A percentile compares a stretch with the other conserved stretches of the same genome.
Conservation (phyloP, 1,140 invertebrate species). For the Gryon sp. region DNA sequence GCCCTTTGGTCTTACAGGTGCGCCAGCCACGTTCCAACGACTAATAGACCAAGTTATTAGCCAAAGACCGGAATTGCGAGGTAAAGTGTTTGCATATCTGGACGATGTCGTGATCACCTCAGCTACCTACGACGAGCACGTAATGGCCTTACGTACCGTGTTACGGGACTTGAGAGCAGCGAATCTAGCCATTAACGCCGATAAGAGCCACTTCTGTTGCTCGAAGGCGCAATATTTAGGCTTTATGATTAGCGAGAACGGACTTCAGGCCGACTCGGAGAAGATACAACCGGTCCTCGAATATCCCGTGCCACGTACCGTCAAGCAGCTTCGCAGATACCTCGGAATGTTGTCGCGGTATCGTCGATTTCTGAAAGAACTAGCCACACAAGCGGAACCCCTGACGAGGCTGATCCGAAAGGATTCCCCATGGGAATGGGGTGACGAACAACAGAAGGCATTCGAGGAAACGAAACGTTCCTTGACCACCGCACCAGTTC, state of each 20-base stretch:
- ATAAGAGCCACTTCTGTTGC: background rate
- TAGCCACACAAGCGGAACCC: too few relatives aligned
- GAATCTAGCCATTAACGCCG: background rate
- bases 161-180: background rate
- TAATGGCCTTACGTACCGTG: background rate
- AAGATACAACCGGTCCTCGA: background rate
- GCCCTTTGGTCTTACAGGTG: constrained; percentile 75
- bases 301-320: background rate
- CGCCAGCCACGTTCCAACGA: constrained; percentile 70
- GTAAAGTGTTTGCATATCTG: background rate
- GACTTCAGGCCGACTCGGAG: too few relatives aligned
- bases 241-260: background rate
- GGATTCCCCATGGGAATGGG: background rate
- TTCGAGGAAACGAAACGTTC: too few relatives aligned
- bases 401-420: background rate
- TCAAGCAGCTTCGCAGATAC: background rate
- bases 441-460: background rate
- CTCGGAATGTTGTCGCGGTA: background rate
- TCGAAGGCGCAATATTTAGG: background rate
- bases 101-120: background rate
- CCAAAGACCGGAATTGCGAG: background rate
- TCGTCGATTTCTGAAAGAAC: background rate
- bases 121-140: background rate
- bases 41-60: constrained; percentile 59
- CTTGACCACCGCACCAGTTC: too few relatives aligned